Evolutionary conservation across 2,113 vertebrate species (phyloP).

Genomic region (Hyla sarda): DNA sequence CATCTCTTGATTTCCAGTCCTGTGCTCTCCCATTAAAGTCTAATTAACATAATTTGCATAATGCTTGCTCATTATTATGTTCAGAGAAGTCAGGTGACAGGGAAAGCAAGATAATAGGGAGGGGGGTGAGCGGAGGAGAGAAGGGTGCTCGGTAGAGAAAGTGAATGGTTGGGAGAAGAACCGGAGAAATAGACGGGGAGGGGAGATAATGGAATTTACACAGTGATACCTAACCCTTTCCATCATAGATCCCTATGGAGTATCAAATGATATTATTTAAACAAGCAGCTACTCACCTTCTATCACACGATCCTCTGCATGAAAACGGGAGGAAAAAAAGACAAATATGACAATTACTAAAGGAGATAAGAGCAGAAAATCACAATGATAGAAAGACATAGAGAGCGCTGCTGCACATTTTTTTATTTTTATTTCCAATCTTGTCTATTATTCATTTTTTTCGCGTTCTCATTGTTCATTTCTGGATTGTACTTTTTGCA

Average conservation of each 20-base stretch:
- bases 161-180: conserved; percentile 23
- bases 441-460: neutral
- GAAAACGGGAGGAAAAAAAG: neutral
- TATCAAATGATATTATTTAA: conserved; percentile 25
- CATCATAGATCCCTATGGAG: conserved; percentile 6
- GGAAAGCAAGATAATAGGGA: conserved; percentile 42
- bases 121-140: neutral
- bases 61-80: conserved; percentile 58
- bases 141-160: neutral
- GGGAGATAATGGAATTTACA: neutral
- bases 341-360: conserved; percentile 21
- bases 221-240: conserved; percentile 23
- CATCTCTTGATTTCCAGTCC: conserved; percentile 54
- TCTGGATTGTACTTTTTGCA: neutral
- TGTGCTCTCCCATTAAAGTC: conserved; percentile 55
- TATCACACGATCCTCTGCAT: conserved; percentile 56
- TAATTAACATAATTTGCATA: conserved; percentile 61
- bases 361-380: neutral
- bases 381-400: neutral
- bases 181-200: neutral
- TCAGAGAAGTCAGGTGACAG: conserved; percentile 51
- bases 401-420: neutral
- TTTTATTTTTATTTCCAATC: neutral
- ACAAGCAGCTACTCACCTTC: conserved; percentile 56
- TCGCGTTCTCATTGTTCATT: neutral